Percentiles rank a stretch among this genome's conserved stretches.
These are phyloP conservation scores for Notamacropus eugenii DNA, from an alignment of 2,797 vertebrate genomes.

Conservation along the genomic window DNA sequence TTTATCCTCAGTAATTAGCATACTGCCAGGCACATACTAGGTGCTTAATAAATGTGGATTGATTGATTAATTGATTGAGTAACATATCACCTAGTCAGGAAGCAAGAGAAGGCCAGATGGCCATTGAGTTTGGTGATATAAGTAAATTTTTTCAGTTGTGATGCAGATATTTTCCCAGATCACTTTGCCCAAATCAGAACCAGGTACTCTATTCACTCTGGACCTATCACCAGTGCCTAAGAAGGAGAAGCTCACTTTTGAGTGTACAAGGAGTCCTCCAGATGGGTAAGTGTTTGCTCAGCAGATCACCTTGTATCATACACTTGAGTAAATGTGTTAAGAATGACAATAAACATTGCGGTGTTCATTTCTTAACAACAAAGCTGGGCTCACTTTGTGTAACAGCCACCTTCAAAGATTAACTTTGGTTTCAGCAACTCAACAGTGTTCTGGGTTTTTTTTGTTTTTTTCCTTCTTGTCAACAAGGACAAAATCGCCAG, in stretches of 20 bases:
- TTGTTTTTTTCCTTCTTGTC: slow-evolving; percentile 20
- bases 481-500: slow-evolving; percentile 29
- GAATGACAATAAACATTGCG: neutral
- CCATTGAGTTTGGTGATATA: neutral
- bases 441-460: slow-evolving; percentile 9
- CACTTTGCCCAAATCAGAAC: neutral
- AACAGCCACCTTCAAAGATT: neutral
- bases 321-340: slow-evolving; percentile 4
- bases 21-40: neutral
- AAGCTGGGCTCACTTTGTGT: slow-evolving; percentile 6
- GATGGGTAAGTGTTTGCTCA: neutral
- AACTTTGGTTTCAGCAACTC: slow-evolving; percentile 13
- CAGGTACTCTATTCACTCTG: neutral
- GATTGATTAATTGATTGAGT: neutral
- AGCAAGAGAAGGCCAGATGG: neutral
- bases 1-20: neutral
- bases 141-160: neutral
- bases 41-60: neutral
- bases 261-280: neutral
- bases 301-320: neutral
- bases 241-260: neutral
- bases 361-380: neutral
- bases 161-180: neutral
- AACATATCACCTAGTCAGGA: neutral
- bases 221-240: neutral